Evolutionary conservation across 2,888 invertebrate species (phyloP).

Genomic region (Polyommatus iphigenia): DNA sequence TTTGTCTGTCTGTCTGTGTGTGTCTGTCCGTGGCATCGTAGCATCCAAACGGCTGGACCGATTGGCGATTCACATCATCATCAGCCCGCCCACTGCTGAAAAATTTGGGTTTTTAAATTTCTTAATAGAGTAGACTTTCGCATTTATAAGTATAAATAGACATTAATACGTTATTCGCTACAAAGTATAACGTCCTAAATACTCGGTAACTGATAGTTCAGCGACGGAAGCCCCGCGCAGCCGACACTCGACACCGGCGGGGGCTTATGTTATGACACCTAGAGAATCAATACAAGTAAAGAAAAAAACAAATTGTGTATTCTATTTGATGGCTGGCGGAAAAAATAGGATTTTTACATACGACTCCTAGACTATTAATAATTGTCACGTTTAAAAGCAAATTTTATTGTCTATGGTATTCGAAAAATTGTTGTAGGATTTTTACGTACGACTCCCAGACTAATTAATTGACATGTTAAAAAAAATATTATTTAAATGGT

Average conservation of each 20-base stretch:
- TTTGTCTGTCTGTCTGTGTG: too few species aligned
- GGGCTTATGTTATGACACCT: slow-evolving; percentile 23
- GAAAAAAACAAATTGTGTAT: slow-evolving; percentile 3
- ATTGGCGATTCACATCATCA: too few species aligned
- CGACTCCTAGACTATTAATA: not conserved
- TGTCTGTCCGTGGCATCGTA: too few species aligned
- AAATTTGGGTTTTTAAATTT: too few species aligned
- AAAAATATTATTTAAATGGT: too few species aligned
- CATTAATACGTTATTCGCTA: not conserved
- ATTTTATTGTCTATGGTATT: not conserved
- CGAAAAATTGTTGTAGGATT: not conserved
- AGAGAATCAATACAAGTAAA: slow-evolving; percentile 23
- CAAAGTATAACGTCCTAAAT: slow-evolving; percentile 22
- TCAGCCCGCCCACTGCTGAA: too few species aligned
- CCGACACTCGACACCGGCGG: slow-evolving; percentile 31
- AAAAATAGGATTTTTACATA: not conserved
- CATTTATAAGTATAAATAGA: not conserved
- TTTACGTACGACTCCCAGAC: too few species aligned
- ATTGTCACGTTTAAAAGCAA: not conserved
- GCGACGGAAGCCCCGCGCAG: slow-evolving; percentile 32
- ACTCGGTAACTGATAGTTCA: slow-evolving; percentile 32
- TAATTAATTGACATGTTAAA: too few species aligned
- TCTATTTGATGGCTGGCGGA: not conserved
- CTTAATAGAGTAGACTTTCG: too few species aligned
- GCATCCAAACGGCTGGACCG: too few species aligned